Percentiles rank a stretch among this genome's conserved stretches.
These are phyloP conservation scores for Hirudo medicinalis DNA, from an alignment of 1,140 invertebrate species.

Conservation along the genomic window DNA sequence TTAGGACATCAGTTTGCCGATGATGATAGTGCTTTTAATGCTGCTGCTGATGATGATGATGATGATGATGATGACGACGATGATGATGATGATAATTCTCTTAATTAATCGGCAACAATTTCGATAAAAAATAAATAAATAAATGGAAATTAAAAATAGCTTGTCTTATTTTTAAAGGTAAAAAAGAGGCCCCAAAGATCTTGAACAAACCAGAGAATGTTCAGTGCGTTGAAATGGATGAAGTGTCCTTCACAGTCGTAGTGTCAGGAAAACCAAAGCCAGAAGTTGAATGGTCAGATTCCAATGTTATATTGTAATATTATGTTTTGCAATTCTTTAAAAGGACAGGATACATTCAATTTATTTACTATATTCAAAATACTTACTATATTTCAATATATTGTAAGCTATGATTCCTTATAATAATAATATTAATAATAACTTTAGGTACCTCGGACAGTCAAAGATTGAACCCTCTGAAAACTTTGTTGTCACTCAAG, in stretches of 20 bases:
- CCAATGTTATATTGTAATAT: not conserved
- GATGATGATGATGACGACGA: not conserved
- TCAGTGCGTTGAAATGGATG: slow-evolving; percentile 32
- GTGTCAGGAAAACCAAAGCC: slow-evolving; percentile 39
- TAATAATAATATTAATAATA: not conserved
- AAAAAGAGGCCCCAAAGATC: slow-evolving; percentile 39
- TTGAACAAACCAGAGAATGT: slow-evolving; percentile 35
- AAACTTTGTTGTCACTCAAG: slow-evolving; percentile 64
- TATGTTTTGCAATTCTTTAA: too few species aligned
- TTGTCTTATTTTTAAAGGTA: too few species aligned
- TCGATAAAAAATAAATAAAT: too few species aligned
- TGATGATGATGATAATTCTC: not conserved
- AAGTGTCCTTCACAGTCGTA: slow-evolving; percentile 39
- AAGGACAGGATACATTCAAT: too few species aligned
- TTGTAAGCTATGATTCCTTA: too few species aligned
- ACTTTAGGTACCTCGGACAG: slow-evolving; percentile 6
- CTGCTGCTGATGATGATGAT: not conserved
- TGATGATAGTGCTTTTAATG: not conserved
- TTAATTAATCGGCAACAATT: not conserved
- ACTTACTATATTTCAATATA: too few species aligned
- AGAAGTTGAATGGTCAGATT: slow-evolving; percentile 33
- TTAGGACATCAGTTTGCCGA: too few species aligned
- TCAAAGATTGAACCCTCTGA: slow-evolving; percentile 20
- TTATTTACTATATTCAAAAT: too few species aligned
- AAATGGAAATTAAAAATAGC: too few species aligned